Percentiles rank a stretch among this genome's conserved stretches.
These are phyloP conservation scores for Styela clava DNA, from an alignment of 23 tunicate species.

Conservation along the genomic window DNA sequence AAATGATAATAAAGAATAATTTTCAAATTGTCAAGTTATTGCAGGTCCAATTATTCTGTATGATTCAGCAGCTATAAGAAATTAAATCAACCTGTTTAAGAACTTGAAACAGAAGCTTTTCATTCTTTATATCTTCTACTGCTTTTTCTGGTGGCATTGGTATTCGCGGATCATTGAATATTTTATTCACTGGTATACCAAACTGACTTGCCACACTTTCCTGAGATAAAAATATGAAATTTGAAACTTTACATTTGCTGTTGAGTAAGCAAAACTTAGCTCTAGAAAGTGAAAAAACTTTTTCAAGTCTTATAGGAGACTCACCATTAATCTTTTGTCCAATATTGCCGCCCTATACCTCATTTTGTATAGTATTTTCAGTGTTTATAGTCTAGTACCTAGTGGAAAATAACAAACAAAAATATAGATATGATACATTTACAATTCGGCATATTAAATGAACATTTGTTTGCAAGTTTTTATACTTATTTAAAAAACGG, in stretches of 20 bases:
- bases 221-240: not conserved
- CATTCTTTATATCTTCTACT: slow-evolving; percentile 16
- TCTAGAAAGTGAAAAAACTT: not conserved
- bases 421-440: too few relatives aligned
- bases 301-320: too few relatives aligned
- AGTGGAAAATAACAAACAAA: too few relatives aligned
- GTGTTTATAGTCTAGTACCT: not conserved
- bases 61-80: not conserved
- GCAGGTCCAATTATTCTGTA: not conserved
- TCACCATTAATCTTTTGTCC: slow-evolving; percentile 24
- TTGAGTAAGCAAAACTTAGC: not conserved
- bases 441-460: too few relatives aligned
- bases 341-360: slow-evolving; percentile 20
- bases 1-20: not conserved
- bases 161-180: slow-evolving; percentile 26
- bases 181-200: slow-evolving; percentile 17
- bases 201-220: not conserved
- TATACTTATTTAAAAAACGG: too few relatives aligned
- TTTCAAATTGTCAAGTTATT: not conserved
- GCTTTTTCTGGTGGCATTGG: slow-evolving; percentile 24
- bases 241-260: not conserved
- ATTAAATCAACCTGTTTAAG: slow-evolving; percentile 4
- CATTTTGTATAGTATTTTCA: not conserved
- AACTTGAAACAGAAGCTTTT: slow-evolving; percentile 17
- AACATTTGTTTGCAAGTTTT: too few relatives aligned